Evolutionary conservation across 2,888 invertebrate genomes (phyloP), one percentile per base, ranked within the genome.

Genomic region (Fragum whitleyi): DNA sequence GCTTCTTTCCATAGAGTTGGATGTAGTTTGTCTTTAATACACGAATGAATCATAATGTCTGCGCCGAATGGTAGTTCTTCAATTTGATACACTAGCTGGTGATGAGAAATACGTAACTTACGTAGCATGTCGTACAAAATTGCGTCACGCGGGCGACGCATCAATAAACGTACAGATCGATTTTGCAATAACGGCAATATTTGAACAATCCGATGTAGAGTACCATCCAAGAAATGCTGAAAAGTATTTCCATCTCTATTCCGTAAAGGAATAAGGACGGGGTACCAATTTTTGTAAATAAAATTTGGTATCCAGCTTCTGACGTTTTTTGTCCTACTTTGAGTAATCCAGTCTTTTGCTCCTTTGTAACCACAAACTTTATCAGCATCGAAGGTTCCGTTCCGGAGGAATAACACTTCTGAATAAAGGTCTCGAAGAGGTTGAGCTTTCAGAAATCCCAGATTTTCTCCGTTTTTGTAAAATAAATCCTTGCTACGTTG

Each of bases 171-270:
- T 16, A 39, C 42, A 7, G 36, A 42, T 36, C 36, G 39, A 9
- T 59, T 53, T 39, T 53, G 32, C 14, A 77, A 16, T 6, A 71
- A 26, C 23, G 71, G 51, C 28, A 72, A 28, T 19, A 62, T 71
- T 32, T 77, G 77, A 9, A 77, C 62, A 6, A 77, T 55, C 26
- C 71, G 71, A 9, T 71, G 76, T 6, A 76, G 36, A 14, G 71
- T 55, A 28, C 76, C 70, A 53, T 76, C 76, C 5, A 70, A 26
- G 21, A 77, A 77, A 51, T 77, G 77, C 53, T 77, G 77, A 77
- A 77, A 77, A 14, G 71, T 71, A 19, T 62, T 28, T 23, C 67
- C 62, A 55, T 72, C 77, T 26, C 53, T 71, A 16, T 53, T 61
- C 26, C 61, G 14, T 21, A 77, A 39, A 2, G 69, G 75, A 11